Evolutionary conservation across 2,797 vertebrate species (phyloP).

Genomic region (Meda fulgida): DNA sequence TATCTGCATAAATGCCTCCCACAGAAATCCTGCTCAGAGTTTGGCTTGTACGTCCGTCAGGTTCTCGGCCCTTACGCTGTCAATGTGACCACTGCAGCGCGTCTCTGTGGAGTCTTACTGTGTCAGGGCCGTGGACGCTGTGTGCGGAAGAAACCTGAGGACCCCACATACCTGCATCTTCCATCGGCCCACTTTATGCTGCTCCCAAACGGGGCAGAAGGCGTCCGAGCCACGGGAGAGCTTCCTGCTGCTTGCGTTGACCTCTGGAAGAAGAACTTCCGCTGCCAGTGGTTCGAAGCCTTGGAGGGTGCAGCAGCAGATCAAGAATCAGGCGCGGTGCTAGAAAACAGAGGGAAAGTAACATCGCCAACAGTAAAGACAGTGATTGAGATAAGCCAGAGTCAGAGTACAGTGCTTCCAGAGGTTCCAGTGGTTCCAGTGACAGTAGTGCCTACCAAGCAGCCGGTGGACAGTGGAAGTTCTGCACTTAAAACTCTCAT

Average conservation of each 20-base stretch:
- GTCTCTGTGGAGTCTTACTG: conserved; percentile 77
- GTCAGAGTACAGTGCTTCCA: conserved; percentile 41
- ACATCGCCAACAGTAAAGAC: conserved; percentile 60
- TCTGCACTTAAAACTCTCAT: neutral
- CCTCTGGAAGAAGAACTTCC: conserved; percentile 79
- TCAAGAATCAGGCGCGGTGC: conserved; percentile 70
- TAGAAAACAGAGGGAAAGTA: conserved; percentile 49
- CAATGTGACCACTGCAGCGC: conserved; percentile 80
- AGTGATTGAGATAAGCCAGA: conserved; percentile 61
- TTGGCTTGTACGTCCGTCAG: conserved; percentile 74
- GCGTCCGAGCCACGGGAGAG: conserved; percentile 67
- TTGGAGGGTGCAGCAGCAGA: conserved; percentile 73
- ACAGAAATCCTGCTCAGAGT: conserved; percentile 81
- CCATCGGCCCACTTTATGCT: conserved; percentile 63
- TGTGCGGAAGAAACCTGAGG: conserved; percentile 75
- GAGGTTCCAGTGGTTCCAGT: conserved; percentile 12
- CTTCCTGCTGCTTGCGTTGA: conserved; percentile 67
- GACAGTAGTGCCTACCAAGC: conserved; percentile 17
- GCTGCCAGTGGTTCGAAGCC: conserved; percentile 81
- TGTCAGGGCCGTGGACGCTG: conserved; percentile 82
- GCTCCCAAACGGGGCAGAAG: conserved; percentile 64
- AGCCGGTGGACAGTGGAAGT: conserved; percentile 19
- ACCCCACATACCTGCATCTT: conserved; percentile 78
- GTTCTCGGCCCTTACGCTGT: conserved; percentile 80
- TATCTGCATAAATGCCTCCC: conserved; percentile 21